These are phyloP conservation scores for Diceros bicornis DNA, from an alignment of 2,797 vertebrate genomes.

Conservation along the genomic window DNA sequence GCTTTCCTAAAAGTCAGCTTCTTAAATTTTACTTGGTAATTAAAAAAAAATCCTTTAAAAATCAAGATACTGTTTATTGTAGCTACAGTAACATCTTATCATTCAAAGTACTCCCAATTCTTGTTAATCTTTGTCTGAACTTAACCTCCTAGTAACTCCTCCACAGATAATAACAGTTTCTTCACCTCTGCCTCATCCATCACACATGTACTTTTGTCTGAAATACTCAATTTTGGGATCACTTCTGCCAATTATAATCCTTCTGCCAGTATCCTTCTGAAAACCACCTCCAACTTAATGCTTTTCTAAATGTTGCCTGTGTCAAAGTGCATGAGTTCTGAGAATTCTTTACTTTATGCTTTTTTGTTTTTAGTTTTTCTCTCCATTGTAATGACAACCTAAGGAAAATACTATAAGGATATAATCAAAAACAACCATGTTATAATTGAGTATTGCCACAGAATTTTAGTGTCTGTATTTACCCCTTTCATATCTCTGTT, in stretches of 20 bases:
- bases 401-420: background rate
- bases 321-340: background rate
- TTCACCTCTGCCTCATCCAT: background rate
- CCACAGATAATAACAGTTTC: background rate
- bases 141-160: background rate
- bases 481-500: background rate
- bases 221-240: background rate
- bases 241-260: background rate
- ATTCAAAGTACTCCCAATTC: background rate
- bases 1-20: background rate
- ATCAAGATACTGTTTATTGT: background rate
- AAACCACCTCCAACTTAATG: background rate
- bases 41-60: background rate
- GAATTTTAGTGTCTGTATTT: background rate
- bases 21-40: background rate
- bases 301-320: background rate
- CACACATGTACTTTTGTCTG: background rate
- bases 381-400: background rate
- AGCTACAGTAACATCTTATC: background rate
- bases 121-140: background rate
- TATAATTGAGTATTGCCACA: background rate
- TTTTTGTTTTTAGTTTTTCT: background rate
- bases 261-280: background rate
- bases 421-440: background rate
- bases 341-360: background rate